Conservation (phyloP, 2,113 vertebrate species). For the Pampusana beccarii region DNA sequence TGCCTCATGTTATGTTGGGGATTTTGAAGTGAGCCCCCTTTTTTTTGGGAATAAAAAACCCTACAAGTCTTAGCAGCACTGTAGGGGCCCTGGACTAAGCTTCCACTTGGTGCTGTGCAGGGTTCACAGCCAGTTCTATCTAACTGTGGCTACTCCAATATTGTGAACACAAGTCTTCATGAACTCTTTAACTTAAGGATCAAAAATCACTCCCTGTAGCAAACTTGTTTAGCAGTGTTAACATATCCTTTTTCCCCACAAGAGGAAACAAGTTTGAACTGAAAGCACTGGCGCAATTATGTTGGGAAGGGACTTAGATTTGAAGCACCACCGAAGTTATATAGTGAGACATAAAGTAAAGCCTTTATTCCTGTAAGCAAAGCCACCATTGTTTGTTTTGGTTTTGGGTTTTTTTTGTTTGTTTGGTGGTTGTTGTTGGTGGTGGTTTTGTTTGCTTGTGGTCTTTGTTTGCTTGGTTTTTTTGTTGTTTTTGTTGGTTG, state of each 20-base stretch:
- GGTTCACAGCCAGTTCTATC: background rate
- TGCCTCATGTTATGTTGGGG: background rate
- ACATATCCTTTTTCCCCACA: background rate
- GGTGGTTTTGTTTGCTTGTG: no score
- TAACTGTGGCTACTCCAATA: background rate
- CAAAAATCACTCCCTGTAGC: background rate
- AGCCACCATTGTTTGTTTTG: no score
- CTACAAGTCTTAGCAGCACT: background rate
- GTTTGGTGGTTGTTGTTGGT: no score
- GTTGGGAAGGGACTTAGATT: background rate
- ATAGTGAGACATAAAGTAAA: background rate
- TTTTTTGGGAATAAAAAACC: background rate
- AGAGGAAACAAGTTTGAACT: background rate
- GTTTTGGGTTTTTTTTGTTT: background rate
- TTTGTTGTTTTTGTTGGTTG: background rate
- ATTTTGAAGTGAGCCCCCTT: background rate
- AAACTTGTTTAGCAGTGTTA: background rate
- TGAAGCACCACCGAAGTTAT: background rate
- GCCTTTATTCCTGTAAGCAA: background rate
- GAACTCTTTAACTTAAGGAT: background rate
- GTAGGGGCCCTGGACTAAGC: background rate
- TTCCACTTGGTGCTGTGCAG: background rate
- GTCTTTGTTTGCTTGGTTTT: background rate
- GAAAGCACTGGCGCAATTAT: background rate
- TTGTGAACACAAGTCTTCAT: background rate